Conservation (phyloP, 2,797 vertebrate genomes). For the Smutsia temminckii region DNA sequence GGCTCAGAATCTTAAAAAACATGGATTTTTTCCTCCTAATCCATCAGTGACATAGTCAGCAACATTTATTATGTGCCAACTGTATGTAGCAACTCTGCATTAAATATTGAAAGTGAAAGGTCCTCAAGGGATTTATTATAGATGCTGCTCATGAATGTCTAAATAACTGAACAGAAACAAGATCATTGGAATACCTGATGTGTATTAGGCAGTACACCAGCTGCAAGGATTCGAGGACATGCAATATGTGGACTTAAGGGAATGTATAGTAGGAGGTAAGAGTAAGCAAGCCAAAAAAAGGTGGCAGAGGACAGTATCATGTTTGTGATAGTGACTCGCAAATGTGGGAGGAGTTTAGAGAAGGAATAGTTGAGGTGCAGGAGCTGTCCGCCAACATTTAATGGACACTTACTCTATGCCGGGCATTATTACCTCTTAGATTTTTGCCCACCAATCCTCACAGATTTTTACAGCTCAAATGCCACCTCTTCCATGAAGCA, state of each 20-base stretch:
- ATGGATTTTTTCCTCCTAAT: background rate
- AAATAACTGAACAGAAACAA: background rate
- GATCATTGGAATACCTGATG: background rate
- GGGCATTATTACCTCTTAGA: background rate
- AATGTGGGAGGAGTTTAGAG: background rate
- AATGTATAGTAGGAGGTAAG: background rate
- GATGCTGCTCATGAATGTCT: background rate
- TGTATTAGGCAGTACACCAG: background rate
- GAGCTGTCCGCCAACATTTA: background rate
- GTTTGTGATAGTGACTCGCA: background rate
- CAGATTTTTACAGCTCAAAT: background rate
- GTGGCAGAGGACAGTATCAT: background rate
- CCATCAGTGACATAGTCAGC: background rate
- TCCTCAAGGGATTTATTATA: background rate
- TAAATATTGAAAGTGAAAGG: slow-evolving; percentile 2
- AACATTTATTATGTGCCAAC: slow-evolving; percentile 51
- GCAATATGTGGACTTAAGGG: background rate
- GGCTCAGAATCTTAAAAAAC: slow-evolving; percentile 53
- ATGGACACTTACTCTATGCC: background rate
- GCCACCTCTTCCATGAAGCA: background rate
- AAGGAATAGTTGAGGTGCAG: background rate
- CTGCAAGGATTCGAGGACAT: background rate
- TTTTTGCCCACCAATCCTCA: background rate
- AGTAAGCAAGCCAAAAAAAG: background rate
- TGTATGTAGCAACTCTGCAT: background rate